Evolutionary conservation across 2,113 vertebrate genomes (phyloP).

Genomic region (Tychaedon coryphoeus): DNA sequence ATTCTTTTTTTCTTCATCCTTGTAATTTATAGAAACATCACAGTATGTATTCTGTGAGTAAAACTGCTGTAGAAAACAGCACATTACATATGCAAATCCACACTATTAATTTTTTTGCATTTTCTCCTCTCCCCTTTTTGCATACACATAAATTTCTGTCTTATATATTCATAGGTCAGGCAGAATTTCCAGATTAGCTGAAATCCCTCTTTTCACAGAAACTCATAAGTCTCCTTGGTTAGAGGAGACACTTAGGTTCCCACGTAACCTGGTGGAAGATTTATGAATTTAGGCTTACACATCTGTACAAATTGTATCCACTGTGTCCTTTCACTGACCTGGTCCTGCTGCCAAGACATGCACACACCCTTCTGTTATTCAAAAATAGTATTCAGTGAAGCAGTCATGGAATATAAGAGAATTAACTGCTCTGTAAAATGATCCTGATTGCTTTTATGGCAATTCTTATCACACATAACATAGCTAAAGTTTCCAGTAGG

Average conservation of each 20-base stretch:
- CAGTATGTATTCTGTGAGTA: background rate
- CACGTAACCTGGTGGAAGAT: background rate
- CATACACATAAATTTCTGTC: background rate
- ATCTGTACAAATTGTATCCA: background rate
- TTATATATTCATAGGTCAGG: background rate
- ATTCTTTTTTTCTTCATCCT: background rate
- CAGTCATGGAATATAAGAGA: background rate
- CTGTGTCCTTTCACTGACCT: background rate
- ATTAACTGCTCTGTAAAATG: slow-evolving; percentile 8
- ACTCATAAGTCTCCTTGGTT: background rate
- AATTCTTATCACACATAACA: background rate
- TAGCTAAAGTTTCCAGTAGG: background rate
- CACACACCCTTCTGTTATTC: background rate
- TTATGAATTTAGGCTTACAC: background rate
- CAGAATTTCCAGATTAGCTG: background rate
- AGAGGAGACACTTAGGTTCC: background rate
- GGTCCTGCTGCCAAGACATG: background rate
- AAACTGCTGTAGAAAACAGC: background rate
- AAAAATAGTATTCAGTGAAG: background rate
- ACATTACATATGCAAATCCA: background rate
- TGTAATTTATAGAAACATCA: background rate
- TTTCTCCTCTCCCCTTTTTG: background rate
- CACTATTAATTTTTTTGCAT: background rate
- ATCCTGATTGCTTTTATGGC: background rate
- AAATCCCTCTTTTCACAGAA: background rate